phyloP scores from a whole-genome alignment of 1,140 invertebrate genomes.

The Lerema accius region DNA sequence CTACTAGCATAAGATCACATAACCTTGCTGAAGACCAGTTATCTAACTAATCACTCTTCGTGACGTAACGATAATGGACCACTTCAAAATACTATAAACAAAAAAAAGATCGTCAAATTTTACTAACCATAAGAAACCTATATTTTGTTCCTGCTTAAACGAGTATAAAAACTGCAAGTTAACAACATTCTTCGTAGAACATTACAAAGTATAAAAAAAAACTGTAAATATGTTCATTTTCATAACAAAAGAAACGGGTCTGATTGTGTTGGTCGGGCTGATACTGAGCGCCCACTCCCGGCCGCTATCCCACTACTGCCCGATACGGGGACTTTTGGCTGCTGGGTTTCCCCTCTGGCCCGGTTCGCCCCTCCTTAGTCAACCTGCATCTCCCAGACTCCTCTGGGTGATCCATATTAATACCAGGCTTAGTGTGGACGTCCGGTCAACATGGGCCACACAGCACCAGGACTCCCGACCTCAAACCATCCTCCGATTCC shows the following conservation, averaged over 20 bases:
- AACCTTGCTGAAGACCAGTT: too few relatives aligned
- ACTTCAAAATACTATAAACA: too few relatives aligned
- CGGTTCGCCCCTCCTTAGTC: conserved; percentile 96
- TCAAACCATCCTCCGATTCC: conserved; percentile 92
- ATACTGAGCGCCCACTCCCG: conserved; percentile 89
- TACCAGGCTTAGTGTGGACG: conserved; percentile 94
- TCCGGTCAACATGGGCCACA: conserved; percentile 90
- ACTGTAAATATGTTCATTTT: too few relatives aligned
- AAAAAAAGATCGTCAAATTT: too few relatives aligned
- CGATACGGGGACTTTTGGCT: conserved; percentile 6
- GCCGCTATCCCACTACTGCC: conserved; percentile 3
- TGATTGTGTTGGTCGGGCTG: conserved; percentile 6
- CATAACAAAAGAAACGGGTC: conserved; percentile 12
- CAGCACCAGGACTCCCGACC: conserved; percentile 89
- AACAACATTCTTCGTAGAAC: too few relatives aligned
- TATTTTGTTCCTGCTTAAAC: too few relatives aligned
- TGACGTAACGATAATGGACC: too few relatives aligned
- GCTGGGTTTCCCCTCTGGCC: conserved; percentile 92
- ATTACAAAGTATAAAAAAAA: too few relatives aligned
- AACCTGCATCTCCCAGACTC: conserved; percentile 93
- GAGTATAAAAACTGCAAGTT: too few relatives aligned
- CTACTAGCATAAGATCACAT: too few relatives aligned
- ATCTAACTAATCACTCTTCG: too few relatives aligned
- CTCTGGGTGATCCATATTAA: conserved; percentile 94
- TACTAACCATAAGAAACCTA: too few relatives aligned